These are phyloP conservation scores for Stictocephala bisonia DNA, from an alignment of 2,888 invertebrate genomes.

Conservation along the genomic window DNA sequence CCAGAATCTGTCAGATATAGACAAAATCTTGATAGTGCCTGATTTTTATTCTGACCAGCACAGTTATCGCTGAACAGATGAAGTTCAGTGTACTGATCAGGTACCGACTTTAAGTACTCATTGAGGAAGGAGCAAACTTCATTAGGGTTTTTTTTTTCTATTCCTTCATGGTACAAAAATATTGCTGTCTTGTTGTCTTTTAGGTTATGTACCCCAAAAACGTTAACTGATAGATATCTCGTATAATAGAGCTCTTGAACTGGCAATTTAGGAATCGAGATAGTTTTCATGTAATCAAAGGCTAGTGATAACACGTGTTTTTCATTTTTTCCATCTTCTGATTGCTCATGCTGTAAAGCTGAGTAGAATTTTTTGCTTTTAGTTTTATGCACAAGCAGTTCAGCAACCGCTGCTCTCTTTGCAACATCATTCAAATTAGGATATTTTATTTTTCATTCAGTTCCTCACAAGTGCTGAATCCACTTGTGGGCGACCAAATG, in stretches of 20 bases:
- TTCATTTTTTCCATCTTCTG: conserved; percentile 28
- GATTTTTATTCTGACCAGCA: conserved; percentile 37
- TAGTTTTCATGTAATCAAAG: conserved; percentile 43
- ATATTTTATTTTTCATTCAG: conserved; percentile 50
- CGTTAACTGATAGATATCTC: conserved; percentile 42
- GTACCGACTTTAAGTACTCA: conserved; percentile 8
- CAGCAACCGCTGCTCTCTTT: conserved; percentile 44
- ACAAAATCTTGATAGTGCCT: conserved; percentile 20
- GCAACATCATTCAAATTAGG: conserved; percentile 45
- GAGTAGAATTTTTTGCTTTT: conserved; percentile 37
- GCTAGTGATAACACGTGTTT: conserved; percentile 27
- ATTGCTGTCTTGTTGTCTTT: conserved; percentile 27
- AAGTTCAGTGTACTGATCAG: conserved; percentile 20
- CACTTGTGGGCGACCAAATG: conserved; percentile 49
- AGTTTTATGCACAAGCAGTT: conserved; percentile 43
- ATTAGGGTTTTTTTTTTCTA: conserved; percentile 24
- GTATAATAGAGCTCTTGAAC: conserved; percentile 47
- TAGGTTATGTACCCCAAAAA: conserved; percentile 45
- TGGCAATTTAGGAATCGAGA: conserved; percentile 31
- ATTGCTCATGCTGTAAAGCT: conserved; percentile 36
- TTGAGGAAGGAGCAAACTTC: conserved; percentile 33
- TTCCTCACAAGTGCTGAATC: conserved; percentile 48
- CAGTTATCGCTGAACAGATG: conserved; percentile 38
- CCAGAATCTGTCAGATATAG: conserved; percentile 33
- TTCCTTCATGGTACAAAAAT: conserved; percentile 42